Evolutionary conservation across 2,113 vertebrate species (phyloP).

Genomic region (Leucoraja erinaceus): DNA sequence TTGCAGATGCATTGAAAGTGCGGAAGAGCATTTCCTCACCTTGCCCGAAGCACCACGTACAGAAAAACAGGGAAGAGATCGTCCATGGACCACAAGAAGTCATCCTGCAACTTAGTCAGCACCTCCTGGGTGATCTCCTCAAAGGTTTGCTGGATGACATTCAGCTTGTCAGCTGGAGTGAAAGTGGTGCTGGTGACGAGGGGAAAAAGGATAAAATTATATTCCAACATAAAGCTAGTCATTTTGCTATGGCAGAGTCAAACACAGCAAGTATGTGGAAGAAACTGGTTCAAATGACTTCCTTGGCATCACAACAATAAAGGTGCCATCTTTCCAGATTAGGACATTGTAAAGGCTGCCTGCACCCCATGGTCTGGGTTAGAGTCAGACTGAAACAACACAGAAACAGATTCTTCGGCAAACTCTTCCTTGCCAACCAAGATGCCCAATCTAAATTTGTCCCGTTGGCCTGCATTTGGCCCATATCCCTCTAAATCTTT

Average conservation of each 20-base stretch:
- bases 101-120: constrained; percentile 73
- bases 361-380: background rate
- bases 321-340: background rate
- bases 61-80: constrained; percentile 96
- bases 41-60: constrained; percentile 90
- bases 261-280: background rate
- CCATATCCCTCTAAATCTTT: too few relatives aligned
- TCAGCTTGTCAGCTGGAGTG: constrained; percentile 91
- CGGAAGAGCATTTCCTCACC: constrained; percentile 54
- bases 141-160: constrained; percentile 93
- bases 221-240: background rate
- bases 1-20: background rate
- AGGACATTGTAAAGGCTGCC: background rate
- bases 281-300: too few relatives aligned
- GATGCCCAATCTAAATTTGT: too few relatives aligned
- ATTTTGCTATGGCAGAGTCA: background rate
- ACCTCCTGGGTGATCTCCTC: constrained; percentile 94
- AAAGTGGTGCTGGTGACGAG: constrained; percentile 77
- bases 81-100: constrained; percentile 98
- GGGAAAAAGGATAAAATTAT: background rate
- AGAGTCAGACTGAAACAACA: too few relatives aligned
- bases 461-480: too few relatives aligned
- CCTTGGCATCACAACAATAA: background rate
- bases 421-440: too few relatives aligned
- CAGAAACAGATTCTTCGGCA: too few relatives aligned